Evolutionary conservation across 2,888 invertebrate species (phyloP), one percentile per base, ranked within the genome.

Genomic region (Congeria kusceri): DNA sequence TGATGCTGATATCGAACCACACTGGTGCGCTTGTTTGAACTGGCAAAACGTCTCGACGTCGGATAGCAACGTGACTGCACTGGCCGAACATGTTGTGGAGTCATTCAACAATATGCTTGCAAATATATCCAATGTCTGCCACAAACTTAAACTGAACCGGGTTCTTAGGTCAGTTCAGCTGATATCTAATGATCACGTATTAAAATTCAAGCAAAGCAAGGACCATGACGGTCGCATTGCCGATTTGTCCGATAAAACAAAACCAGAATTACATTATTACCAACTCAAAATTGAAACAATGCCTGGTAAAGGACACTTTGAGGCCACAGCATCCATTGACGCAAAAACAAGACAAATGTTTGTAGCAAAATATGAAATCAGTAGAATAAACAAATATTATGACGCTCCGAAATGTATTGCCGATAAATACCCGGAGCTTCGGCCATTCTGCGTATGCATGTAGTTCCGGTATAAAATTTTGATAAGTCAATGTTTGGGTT

Each of bases 1-100:
- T 4, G 96, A 97, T 92, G 98, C 98, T 0, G 97, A 96, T 69
- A 96, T 99, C 75, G 98, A 98, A 91, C 96, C 98, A 0, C 98
- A 99, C 92, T 99, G 98, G 98, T 99, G 99, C 92, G 96, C 98
- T 0, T 99, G 99, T 91, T 94, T 98, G 0, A 95, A 95, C 18
- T 98, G 98, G 98, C 93, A 95, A 80, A 94, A 95, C 66, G 94
- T 97, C 0, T 93, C 95, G 0, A 76, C 94, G 0, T 91, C 93
- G 0, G 94, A 95, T 56, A 90, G 93, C 0, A 91, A 95, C 13
- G 95, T 95, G 13, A 77, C 91, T 0, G 93, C 94, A 29, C 95
- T 96, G 0, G 96, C 95, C 0, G 58, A 83, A 28, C 86, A 91
- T 2, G 89, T 94, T 13, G 86, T 94, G 13, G 86, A 89, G 28